phyloP scores from a whole-genome alignment of 2,797 vertebrate species.

The Micromesistius poutassou region DNA sequence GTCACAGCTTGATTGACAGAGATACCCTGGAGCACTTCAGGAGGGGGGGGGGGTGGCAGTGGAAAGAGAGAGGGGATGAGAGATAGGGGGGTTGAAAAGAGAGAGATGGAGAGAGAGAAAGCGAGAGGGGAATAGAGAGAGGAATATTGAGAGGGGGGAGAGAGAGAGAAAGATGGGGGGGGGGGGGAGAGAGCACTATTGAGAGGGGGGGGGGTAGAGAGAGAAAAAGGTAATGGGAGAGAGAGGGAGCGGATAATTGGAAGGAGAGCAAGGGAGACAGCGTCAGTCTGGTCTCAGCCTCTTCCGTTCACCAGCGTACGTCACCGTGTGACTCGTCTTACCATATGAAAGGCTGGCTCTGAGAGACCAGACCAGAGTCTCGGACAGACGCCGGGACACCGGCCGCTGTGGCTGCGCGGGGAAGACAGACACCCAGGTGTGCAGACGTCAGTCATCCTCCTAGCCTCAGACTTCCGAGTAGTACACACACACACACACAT shows the following conservation, averaged over 20 bases:
- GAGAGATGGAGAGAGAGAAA: conserved; percentile 18
- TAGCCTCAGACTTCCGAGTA: not conserved
- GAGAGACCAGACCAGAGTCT: not conserved
- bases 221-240: not conserved
- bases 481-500: too few species aligned
- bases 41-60: conserved; percentile 20
- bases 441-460: not conserved
- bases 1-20: conserved; percentile 56
- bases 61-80: not conserved
- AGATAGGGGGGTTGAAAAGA: not conserved
- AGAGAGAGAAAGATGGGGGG: not conserved
- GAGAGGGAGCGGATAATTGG: not conserved
- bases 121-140: conserved; percentile 3
- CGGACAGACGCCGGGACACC: not conserved
- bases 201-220: not conserved
- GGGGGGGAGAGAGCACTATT: not conserved
- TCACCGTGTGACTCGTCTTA: not conserved
- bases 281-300: not conserved
- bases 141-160: not conserved
- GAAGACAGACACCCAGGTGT: not conserved
- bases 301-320: not conserved
- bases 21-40: conserved; percentile 57
- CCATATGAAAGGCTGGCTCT: not conserved
- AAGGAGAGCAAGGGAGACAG: not conserved
- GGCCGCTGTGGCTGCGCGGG: not conserved